phyloP scores from a whole-genome alignment of 1,140 invertebrate species.

The Mya arenaria region DNA sequence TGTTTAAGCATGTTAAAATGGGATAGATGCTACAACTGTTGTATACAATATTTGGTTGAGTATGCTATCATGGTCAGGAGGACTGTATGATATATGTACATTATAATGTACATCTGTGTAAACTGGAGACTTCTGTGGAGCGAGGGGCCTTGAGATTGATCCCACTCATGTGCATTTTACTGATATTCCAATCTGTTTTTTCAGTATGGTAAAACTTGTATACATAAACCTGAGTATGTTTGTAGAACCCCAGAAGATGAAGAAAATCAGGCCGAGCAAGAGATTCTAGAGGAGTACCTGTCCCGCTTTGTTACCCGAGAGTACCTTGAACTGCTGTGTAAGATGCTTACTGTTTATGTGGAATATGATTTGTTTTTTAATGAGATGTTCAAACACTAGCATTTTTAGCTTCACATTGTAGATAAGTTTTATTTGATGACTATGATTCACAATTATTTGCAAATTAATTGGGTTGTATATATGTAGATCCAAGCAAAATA shows the following conservation, averaged over 20 bases:
- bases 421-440: too few species aligned
- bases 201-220: neutral
- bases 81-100: neutral
- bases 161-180: neutral
- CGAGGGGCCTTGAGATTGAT: neutral
- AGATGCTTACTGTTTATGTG: too few species aligned
- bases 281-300: constrained; percentile 94
- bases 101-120: neutral
- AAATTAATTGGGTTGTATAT: too few species aligned
- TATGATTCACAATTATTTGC: too few species aligned
- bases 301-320: constrained; percentile 93
- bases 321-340: constrained; percentile 89
- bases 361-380: too few species aligned
- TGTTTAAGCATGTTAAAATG: too few species aligned
- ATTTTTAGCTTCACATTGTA: too few species aligned
- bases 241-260: constrained; percentile 80
- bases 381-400: too few species aligned
- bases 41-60: too few species aligned
- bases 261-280: constrained; percentile 88
- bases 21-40: too few species aligned
- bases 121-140: neutral
- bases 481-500: too few species aligned
- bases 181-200: neutral
- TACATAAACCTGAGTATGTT: neutral
- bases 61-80: neutral